Conservation (phyloP, 1,140 invertebrate species). For the Epicauta chinensis region DNA sequence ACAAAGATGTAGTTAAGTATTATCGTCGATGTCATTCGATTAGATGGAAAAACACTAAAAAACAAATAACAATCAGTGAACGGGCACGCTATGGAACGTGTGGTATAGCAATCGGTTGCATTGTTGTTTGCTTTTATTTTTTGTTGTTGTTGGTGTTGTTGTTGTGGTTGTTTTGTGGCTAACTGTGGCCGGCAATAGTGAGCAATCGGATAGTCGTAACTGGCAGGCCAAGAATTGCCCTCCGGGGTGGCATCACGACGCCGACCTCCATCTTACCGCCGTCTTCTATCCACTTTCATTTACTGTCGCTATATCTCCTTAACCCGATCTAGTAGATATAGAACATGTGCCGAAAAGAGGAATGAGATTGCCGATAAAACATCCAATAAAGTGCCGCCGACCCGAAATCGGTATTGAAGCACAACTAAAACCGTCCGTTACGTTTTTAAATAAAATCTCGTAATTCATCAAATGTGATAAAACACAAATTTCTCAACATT, state of each 20-base stretch:
- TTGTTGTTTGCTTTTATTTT: too few relatives aligned
- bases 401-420: too few relatives aligned
- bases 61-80: constrained; percentile 35
- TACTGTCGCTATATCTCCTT: constrained; percentile 27
- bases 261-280: constrained; percentile 22
- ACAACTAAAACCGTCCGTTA: too few relatives aligned
- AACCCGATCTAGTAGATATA: constrained; percentile 17
- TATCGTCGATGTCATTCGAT: constrained; percentile 25
- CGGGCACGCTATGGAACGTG: neutral
- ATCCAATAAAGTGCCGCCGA: constrained; percentile 20
- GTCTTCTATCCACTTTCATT: constrained; percentile 32
- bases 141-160: neutral
- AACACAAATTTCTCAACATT: too few relatives aligned
- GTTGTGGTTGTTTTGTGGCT: constrained; percentile 3
- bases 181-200: constrained; percentile 19
- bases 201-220: constrained; percentile 35
- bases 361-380: constrained; percentile 26
- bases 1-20: constrained; percentile 18
- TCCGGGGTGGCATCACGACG: constrained; percentile 32
- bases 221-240: constrained; percentile 27
- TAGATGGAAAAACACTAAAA: constrained; percentile 33
- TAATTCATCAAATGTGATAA: too few relatives aligned
- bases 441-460: too few relatives aligned
- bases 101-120: too few relatives aligned
- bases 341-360: constrained; percentile 23